Evolutionary conservation across 2,797 vertebrate species (phyloP).

Genomic region (Notamacropus eugenii): DNA sequence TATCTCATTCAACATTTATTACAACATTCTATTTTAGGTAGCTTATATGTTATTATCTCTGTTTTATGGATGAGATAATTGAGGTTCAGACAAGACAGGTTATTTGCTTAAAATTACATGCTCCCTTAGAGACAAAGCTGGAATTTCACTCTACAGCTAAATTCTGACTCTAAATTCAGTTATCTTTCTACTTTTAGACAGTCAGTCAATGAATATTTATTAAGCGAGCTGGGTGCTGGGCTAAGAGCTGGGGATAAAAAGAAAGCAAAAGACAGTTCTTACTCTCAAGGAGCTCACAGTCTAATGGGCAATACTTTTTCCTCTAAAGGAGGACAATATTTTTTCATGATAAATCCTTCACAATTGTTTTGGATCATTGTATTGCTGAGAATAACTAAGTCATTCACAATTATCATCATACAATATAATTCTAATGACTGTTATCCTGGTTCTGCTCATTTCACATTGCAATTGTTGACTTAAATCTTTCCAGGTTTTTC

Average conservation of each 20-base stretch:
- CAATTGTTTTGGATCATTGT: no score
- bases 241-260: no score
- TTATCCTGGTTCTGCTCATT: no score
- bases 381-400: no score
- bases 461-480: background rate
- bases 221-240: no score
- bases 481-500: background rate
- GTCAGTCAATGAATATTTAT: no score
- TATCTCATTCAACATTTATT: constrained; percentile 9
- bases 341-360: no score
- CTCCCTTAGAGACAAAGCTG: background rate
- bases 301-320: background rate
- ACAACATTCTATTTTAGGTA: constrained; percentile 20
- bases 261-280: background rate
- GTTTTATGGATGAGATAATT: background rate
- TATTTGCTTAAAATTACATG: background rate
- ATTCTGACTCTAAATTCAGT: background rate
- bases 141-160: background rate
- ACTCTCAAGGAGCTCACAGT: background rate
- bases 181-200: no score
- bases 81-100: background rate
- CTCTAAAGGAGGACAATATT: no score
- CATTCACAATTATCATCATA: no score
- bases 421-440: no score
- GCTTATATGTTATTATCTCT: background rate